Percentiles rank a stretch among this genome's conserved stretches.
These are phyloP conservation scores for Amphipoea oculea DNA, from an alignment of 2,888 invertebrate genomes.

Conservation along the genomic window DNA sequence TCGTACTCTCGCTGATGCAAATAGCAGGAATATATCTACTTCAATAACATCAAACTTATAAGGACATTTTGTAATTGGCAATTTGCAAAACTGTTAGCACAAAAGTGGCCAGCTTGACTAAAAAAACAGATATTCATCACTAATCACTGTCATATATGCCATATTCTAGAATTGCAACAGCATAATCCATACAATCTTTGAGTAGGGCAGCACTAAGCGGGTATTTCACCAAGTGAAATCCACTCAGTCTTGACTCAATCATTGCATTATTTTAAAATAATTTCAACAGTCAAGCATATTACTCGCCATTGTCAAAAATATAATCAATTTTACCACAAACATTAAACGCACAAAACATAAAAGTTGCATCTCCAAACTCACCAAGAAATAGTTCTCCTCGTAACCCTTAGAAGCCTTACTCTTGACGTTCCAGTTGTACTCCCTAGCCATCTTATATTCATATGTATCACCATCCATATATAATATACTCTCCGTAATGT, in stretches of 20 bases:
- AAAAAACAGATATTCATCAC: not conserved
- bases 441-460: slow-evolving; percentile 99
- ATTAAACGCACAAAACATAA: not conserved
- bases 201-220: no score
- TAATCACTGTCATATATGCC: not conserved
- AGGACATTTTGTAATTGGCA: not conserved
- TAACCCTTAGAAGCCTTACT: slow-evolving; percentile 98
- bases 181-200: not conserved
- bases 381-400: slow-evolving; percentile 99
- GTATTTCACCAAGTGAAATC: not conserved
- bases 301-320: not conserved
- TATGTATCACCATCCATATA: slow-evolving; percentile 98
- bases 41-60: not conserved
- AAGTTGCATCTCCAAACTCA: slow-evolving; percentile 66
- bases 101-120: not conserved
- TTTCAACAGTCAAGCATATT: not conserved
- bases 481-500: slow-evolving; percentile 93
- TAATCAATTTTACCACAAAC: not conserved
- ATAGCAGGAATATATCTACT: not conserved
- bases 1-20: not conserved
- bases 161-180: not conserved
- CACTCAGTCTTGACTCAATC: not conserved
- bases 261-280: not conserved
- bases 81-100: not conserved
- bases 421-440: slow-evolving; percentile 99